Conservation (phyloP, 2,113 vertebrate genomes). For the Hippocampus mohnikei region DNA sequence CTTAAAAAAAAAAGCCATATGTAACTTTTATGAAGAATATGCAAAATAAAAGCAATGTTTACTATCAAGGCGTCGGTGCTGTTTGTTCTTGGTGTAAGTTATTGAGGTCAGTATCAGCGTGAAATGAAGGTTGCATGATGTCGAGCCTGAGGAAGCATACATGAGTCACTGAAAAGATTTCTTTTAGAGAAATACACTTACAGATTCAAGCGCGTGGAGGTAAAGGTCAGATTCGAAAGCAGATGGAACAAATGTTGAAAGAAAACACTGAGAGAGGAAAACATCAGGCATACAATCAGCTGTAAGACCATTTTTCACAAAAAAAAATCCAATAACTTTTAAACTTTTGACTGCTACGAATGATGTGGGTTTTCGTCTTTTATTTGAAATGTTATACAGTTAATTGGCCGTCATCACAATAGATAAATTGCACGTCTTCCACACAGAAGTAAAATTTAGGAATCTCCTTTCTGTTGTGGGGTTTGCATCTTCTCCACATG, state of each 20-base stretch:
- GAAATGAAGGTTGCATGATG: not conserved
- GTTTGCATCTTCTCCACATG: no score
- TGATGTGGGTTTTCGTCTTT: no score
- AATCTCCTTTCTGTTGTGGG: no score
- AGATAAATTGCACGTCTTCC: no score
- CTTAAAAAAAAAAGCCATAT: conserved; percentile 62
- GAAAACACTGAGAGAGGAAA: not conserved
- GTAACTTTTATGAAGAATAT: conserved; percentile 58
- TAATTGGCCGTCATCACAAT: no score
- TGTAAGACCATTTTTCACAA: not conserved
- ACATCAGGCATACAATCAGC: not conserved
- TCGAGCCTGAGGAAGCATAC: not conserved
- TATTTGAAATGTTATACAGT: no score
- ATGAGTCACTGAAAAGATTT: conserved; percentile 9
- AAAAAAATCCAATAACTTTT: not conserved
- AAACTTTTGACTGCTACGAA: not conserved
- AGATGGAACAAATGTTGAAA: not conserved
- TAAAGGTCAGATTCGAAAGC: not conserved
- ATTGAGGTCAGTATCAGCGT: not conserved
- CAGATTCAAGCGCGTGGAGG: not conserved
- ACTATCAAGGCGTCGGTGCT: conserved; percentile 27
- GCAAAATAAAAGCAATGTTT: conserved; percentile 64
- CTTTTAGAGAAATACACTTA: not conserved
- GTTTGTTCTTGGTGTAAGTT: not conserved
- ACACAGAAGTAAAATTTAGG: no score